Evolutionary conservation across 2,888 invertebrate genomes (phyloP).

Genomic region (Cenopis cana): DNA sequence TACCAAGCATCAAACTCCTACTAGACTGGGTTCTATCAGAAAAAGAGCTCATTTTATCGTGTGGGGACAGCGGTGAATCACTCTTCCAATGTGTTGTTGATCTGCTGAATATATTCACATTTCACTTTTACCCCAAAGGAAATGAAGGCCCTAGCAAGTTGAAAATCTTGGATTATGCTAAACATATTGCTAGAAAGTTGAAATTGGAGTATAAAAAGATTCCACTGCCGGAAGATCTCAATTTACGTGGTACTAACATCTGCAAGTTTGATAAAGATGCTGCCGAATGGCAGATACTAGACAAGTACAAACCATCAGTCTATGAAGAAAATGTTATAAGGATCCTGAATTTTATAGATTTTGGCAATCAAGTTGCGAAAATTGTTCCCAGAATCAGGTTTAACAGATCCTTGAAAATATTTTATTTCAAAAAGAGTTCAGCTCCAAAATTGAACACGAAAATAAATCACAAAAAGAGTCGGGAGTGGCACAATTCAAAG

Average conservation of each 20-base stretch:
- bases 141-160: conserved; percentile 57
- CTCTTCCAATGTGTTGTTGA: conserved; percentile 92
- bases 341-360: conserved; percentile 90
- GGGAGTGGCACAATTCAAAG: conserved; percentile 79
- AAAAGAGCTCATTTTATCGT: conserved; percentile 90
- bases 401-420: conserved; percentile 82
- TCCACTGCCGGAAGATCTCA: conserved; percentile 91
- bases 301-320: conserved; percentile 80
- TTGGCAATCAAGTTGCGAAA: conserved; percentile 89
- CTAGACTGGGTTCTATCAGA: conserved; percentile 94
- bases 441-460: conserved; percentile 70
- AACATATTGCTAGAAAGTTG: conserved; percentile 74
- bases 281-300: conserved; percentile 88
- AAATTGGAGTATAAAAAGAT: conserved; percentile 86
- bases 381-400: conserved; percentile 88
- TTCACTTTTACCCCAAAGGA: conserved; percentile 82
- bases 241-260: conserved; percentile 88
- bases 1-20: conserved; percentile 90
- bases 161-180: conserved; percentile 67
- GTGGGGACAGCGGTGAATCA: conserved; percentile 91
- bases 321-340: conserved; percentile 91
- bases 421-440: conserved; percentile 71
- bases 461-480: conserved; percentile 71
- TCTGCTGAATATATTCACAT: conserved; percentile 91
- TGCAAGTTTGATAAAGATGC: conserved; percentile 88